These are phyloP conservation scores for Cephalopholis sonnerati DNA, from an alignment of 2,113 vertebrate genomes.

Conservation along the genomic window DNA sequence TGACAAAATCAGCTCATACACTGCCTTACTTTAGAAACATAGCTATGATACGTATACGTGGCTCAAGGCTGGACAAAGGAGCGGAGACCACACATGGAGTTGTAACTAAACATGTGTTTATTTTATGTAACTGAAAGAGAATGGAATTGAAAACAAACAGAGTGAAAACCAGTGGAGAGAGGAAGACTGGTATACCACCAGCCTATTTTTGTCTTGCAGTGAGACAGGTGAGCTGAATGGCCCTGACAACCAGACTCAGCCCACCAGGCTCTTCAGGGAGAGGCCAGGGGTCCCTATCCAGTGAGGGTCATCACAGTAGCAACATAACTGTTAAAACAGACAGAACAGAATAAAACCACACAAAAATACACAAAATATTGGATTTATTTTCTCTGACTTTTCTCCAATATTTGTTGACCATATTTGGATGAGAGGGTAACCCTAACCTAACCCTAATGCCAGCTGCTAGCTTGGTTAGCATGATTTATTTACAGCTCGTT, in stretches of 20 bases:
- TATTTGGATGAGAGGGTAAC: too few relatives aligned
- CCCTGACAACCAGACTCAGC: background rate
- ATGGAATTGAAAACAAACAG: slow-evolving; percentile 8
- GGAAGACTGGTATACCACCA: background rate
- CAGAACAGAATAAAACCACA: background rate
- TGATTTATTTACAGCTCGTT: too few relatives aligned
- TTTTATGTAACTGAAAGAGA: background rate
- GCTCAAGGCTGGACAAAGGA: background rate
- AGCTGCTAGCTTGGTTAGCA: too few relatives aligned
- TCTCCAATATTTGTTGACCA: background rate
- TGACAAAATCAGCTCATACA: too few relatives aligned
- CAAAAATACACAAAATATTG: background rate
- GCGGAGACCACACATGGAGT: background rate
- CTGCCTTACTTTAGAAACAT: too few relatives aligned
- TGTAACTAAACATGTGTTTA: slow-evolving; percentile 8
- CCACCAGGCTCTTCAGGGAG: background rate
- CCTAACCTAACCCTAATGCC: too few relatives aligned
- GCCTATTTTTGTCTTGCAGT: background rate
- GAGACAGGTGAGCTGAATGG: slow-evolving; percentile 5
- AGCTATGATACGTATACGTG: too few relatives aligned
- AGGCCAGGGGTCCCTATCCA: background rate
- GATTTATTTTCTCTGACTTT: background rate
- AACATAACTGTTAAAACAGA: background rate
- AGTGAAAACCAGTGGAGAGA: background rate
- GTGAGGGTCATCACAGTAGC: background rate